phyloP scores from a whole-genome alignment of 2,113 vertebrate species.

The Hiodon tergisus region DNA sequence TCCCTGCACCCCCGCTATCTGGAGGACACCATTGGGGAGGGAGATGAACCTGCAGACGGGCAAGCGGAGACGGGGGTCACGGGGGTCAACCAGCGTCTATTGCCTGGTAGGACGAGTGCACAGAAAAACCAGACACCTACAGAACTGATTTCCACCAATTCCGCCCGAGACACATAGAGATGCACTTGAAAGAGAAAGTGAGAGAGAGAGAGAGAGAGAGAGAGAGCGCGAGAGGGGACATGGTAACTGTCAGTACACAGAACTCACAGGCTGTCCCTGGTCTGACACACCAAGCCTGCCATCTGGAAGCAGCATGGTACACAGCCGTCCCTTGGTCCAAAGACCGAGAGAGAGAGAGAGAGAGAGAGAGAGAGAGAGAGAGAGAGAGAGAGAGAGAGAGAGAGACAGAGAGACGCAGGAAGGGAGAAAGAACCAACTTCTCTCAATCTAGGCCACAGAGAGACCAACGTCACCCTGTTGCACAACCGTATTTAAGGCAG shows the following conservation, averaged over 20 bases:
- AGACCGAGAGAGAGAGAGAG: neutral
- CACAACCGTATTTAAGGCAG: conserved; percentile 7
- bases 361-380: neutral
- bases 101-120: too few relatives aligned
- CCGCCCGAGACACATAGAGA: too few relatives aligned
- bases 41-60: conserved; percentile 72
- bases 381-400: neutral
- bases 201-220: neutral
- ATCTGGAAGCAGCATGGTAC: neutral
- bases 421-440: neutral
- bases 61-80: neutral
- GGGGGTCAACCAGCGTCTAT: neutral
- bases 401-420: neutral
- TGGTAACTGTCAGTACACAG: neutral
- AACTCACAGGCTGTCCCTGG: neutral
- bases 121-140: neutral
- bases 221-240: neutral
- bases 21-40: conserved; percentile 89
- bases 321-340: neutral
- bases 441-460: conserved; percentile 23
- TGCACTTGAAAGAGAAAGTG: neutral
- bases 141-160: neutral
- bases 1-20: conserved; percentile 77
- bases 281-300: neutral
- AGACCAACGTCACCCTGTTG: conserved; percentile 9